Conservation (phyloP, 2,888 invertebrate species). For the Pyrrhosoma nymphula region DNA sequence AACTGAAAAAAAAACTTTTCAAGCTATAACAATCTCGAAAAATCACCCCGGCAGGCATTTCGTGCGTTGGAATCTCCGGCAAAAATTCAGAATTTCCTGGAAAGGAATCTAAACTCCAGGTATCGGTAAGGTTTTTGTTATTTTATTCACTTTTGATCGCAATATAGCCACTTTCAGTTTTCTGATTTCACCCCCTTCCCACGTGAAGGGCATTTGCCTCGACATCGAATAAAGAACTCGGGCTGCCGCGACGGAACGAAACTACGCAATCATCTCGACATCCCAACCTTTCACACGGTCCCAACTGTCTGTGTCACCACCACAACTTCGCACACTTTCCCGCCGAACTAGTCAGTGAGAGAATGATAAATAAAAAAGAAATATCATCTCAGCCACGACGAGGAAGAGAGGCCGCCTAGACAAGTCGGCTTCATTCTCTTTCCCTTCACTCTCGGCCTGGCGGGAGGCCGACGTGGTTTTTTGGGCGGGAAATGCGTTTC, state of each 20-base stretch:
- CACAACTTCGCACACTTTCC: neutral
- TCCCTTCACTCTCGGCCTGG: constrained; percentile 61
- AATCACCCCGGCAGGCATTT: neutral
- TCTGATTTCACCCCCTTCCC: neutral
- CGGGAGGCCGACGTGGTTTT: neutral
- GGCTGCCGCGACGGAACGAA: neutral
- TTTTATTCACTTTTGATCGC: constrained; percentile 15
- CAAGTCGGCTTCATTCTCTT: constrained; percentile 69
- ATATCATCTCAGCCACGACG: constrained; percentile 15
- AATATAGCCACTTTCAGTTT: neutral
- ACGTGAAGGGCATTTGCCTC: neutral
- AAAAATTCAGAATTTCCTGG: neutral
- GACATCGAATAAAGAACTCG: neutral
- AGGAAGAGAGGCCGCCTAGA: neutral
- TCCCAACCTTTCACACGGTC: neutral
- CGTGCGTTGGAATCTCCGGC: neutral
- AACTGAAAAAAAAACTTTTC: too few species aligned
- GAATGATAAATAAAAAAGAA: neutral
- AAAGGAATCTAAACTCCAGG: neutral
- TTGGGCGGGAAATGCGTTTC: constrained; percentile 43
- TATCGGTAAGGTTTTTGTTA: neutral
- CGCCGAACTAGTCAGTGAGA: neutral
- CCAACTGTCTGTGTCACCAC: constrained; percentile 1
- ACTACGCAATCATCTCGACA: neutral
- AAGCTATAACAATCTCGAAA: neutral